Evolutionary conservation across 2,797 vertebrate genomes (phyloP).

Genomic region (Parotocinclus haroldoi): DNA sequence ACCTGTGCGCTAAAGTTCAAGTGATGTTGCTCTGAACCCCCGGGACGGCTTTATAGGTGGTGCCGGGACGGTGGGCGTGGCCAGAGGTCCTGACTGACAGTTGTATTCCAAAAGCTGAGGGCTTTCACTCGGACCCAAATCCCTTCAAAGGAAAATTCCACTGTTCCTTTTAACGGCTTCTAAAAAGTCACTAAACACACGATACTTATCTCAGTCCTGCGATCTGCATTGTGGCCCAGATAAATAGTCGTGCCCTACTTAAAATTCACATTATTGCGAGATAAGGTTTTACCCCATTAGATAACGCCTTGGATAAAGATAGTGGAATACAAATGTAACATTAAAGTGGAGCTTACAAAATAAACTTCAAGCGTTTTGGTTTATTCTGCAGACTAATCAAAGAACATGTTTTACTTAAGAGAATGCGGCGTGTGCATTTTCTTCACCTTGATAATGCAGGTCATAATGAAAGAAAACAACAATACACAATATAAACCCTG

Average conservation of each 20-base stretch:
- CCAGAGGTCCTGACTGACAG: constrained; percentile 63
- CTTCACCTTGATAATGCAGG: too few species aligned
- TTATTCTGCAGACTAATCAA: background rate
- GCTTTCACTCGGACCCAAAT: constrained; percentile 73
- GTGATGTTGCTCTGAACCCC: constrained; percentile 37
- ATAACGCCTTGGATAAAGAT: background rate
- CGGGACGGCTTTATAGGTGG: constrained; percentile 54
- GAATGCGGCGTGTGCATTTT: too few species aligned
- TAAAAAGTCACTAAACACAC: constrained; percentile 56
- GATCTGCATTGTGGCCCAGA: constrained; percentile 41
- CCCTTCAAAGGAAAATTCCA: constrained; percentile 73
- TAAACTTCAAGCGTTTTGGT: background rate
- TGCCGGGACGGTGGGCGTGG: constrained; percentile 34
- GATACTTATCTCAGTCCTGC: constrained; percentile 49
- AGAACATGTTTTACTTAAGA: background rate
- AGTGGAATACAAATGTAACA: background rate
- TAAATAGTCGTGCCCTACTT: constrained; percentile 49
- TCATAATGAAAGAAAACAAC: too few species aligned
- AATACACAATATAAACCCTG: background rate
- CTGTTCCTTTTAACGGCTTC: constrained; percentile 72
- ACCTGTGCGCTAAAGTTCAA: constrained; percentile 35
- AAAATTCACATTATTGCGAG: constrained; percentile 43
- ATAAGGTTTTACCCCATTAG: constrained; percentile 16
- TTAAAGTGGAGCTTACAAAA: background rate
- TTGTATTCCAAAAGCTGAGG: constrained; percentile 60